Conservation (phyloP, 2,113 vertebrate species). For the Ploceus nigricollis region DNA sequence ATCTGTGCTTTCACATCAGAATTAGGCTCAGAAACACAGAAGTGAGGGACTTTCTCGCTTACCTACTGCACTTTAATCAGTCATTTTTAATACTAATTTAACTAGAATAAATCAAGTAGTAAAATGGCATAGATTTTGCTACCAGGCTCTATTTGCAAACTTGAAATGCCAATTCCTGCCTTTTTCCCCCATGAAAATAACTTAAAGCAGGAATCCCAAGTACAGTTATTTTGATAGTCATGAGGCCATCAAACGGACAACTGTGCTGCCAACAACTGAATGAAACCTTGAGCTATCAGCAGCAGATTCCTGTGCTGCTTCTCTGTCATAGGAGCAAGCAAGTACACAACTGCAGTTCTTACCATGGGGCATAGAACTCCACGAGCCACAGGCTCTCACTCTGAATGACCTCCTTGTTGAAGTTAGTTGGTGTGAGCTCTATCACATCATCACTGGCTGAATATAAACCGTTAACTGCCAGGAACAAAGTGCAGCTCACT, state of each 20-base stretch:
- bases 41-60: background rate
- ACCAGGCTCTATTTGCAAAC: background rate
- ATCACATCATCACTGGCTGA: slow-evolving; percentile 89
- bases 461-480: slow-evolving; percentile 82
- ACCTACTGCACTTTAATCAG: background rate
- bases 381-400: slow-evolving; percentile 92
- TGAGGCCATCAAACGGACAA: background rate
- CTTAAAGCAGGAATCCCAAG: background rate
- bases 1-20: background rate
- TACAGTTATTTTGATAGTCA: background rate
- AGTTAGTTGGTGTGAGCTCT: slow-evolving; percentile 88
- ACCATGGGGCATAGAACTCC: slow-evolving; percentile 97
- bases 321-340: background rate
- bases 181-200: background rate
- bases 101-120: background rate
- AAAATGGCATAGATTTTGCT: background rate
- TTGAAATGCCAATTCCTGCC: background rate
- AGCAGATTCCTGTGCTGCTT: background rate
- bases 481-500: slow-evolving; percentile 80
- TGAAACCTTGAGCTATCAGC: background rate
- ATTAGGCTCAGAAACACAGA: background rate
- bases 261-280: background rate
- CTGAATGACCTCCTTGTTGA: slow-evolving; percentile 92
- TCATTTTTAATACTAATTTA: background rate
- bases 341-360: slow-evolving; percentile 51